Evolutionary conservation across 1,140 invertebrate genomes (phyloP), one percentile per base, ranked within the genome.

Genomic region (Lutraria rhynchaena): DNA sequence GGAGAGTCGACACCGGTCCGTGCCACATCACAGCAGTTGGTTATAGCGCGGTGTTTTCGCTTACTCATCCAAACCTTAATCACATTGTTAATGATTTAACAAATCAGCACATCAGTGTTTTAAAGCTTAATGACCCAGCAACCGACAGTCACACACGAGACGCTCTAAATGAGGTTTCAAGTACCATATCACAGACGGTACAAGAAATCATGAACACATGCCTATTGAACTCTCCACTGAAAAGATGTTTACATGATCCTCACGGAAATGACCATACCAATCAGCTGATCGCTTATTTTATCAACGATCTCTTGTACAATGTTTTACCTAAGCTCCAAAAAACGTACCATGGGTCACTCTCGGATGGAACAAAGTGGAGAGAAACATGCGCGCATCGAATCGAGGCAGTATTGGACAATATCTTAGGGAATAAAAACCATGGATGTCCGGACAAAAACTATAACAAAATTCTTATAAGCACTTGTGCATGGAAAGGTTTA

Each of bases 181-280:
- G 17, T 17, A 58, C 27, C 31, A 24, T 1, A 27, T 1, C n/a
- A 5, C 11, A 17, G n/a, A 3, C 55, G 13, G 27, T 58, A 29
- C 55, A 58, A 58, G 55, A 58, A 58, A 29, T 58, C 27, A 58
- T 58, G 55, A 29, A 27, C 31, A 17, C 24, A 17, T 58, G 55
- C 17, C 55, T 58, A 27, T 27, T 17, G 9, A 29, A 58, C 27
- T 58, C 55, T 5, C 55, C 55, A 29, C 3, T 58, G 24, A 29
- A 24, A n/a, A 29, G 22, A 9, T 58, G 55, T 58, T 58, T 24
- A 13, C 24, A 29, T 4, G 24, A 11, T 3, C 4, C 22, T 4
- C 55, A 4, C 9, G 7, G 27, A 29, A 24, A 1, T 7, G 22
- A 29, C 7, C 1, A 24, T 58, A 58, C 24, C 55, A 29, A 58